Base-by-base conservation (phyloP, 2,113 vertebrate genomes). In the Lipophrys pholis region DNA sequence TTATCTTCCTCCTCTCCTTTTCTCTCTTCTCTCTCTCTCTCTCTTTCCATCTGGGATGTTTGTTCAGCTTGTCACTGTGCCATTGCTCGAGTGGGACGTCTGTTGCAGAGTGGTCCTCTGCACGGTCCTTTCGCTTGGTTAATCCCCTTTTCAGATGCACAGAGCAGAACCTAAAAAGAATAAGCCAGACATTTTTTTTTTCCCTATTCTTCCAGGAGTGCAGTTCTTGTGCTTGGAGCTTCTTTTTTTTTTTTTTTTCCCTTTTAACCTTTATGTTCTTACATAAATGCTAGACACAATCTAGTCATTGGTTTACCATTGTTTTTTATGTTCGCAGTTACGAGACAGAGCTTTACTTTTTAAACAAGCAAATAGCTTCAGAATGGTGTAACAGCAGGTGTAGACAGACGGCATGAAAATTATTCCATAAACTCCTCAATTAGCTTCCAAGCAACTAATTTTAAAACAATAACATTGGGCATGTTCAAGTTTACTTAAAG, bases 1-100 rank as follows among this genome's bases (percentile, higher is more conserved):
- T 83, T 67, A 68, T 78, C 61, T 69, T 54, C 61, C 56, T 57
- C 50, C 54, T 16, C 38, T 53, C 72, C 40, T 40, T 46, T 64
- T 60, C 73, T 55, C 69, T 77, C 73, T 57, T 42, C 58, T 83
- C 65, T 80, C 58, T 70, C 69, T 49, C 35, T 73, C 70, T 76
- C 80, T 87, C 82, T 82, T 56, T 87, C 82, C 81, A 82, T 56
- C 61, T 78, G 84, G 63, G 75, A 73, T 90, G 86, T 89, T 91
- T 92, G 81, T 89, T 87, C 81, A 91, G 91, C 89, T 87, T 90
- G 85, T 90, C 76, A 45, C 50, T 11, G 57, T 75, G 69, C 69
- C 61, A 52, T 85, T 45, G 41, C 73, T 88, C 2, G 15, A 83
- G 63, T 73, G 68, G 71, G 67, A 82, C 73, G 80, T 82, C 65